phyloP scores from a whole-genome alignment of 1,140 invertebrate genomes.

The Hetaerina americana region DNA sequence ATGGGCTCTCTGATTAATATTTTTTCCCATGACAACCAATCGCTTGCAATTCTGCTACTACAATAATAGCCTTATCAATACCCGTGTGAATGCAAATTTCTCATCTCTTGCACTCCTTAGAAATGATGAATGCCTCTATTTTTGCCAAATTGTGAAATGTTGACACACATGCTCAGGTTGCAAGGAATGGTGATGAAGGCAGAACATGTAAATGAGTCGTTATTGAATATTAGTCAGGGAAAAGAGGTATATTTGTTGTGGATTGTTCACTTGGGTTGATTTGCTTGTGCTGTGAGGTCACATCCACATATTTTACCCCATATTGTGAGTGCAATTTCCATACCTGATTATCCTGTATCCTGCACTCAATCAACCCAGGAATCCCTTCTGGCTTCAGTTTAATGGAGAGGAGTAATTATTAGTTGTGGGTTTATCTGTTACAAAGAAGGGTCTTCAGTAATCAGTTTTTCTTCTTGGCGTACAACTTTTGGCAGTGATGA shows the following conservation, averaged over 20 bases:
- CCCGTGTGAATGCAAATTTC: neutral
- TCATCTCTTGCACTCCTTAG: neutral
- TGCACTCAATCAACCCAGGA: too few relatives aligned
- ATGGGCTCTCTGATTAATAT: neutral
- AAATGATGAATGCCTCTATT: neutral
- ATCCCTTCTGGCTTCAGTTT: too few relatives aligned
- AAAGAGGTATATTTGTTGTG: neutral
- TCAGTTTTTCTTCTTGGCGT: too few relatives aligned
- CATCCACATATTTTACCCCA: neutral
- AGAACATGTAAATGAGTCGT: neutral
- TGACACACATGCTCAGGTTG: neutral
- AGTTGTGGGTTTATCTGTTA: too few relatives aligned
- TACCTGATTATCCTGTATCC: too few relatives aligned
- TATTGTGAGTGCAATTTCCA: too few relatives aligned
- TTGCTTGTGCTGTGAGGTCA: neutral
- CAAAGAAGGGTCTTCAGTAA: too few relatives aligned
- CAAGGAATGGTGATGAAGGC: neutral
- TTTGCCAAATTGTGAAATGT: neutral
- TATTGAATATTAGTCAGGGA: too few relatives aligned
- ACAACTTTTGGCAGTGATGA: too few relatives aligned
- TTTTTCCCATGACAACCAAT: neutral
- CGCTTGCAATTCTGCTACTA: neutral
- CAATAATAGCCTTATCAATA: too few relatives aligned
- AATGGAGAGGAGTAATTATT: too few relatives aligned
- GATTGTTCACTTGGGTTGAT: neutral